Conservation (phyloP, 2,113 vertebrate species). For the Malurus melanocephalus region DNA sequence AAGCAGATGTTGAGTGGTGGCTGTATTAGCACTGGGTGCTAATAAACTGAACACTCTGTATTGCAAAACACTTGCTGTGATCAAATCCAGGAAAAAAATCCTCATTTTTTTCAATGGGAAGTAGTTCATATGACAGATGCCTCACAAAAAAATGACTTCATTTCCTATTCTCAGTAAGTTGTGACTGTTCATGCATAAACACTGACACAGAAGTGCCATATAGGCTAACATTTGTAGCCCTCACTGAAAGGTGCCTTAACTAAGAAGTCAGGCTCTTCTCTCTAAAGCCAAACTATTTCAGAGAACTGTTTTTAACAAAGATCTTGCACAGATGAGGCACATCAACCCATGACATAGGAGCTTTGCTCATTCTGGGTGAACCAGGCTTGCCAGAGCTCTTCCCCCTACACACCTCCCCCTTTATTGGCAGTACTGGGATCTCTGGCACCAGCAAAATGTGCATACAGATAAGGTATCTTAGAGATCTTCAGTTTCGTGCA, state of each 20-base stretch:
- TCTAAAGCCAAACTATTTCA: not conserved
- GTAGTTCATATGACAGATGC: not conserved
- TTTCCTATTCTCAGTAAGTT: not conserved
- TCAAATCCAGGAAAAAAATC: not conserved
- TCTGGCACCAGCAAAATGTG: not conserved
- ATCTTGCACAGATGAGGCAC: not conserved
- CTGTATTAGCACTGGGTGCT: not conserved
- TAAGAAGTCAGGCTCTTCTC: not conserved
- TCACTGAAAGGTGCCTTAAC: not conserved
- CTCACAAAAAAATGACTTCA: not conserved
- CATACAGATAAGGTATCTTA: not conserved
- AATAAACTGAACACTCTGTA: not conserved
- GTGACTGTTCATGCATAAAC: not conserved
- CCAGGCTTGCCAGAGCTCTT: not conserved
- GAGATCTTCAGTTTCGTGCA: not conserved
- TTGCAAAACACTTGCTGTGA: not conserved
- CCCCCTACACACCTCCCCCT: accelerated
- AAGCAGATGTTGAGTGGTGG: not conserved
- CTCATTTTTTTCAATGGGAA: not conserved
- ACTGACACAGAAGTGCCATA: not conserved
- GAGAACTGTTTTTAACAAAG: not conserved
- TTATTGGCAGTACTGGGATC: not conserved
- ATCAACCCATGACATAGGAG: not conserved
- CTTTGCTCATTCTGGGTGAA: not conserved
- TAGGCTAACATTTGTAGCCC: not conserved